These are phyloP conservation scores for Paracanthobrama guichenoti DNA, from an alignment of 2,113 vertebrate species.

Conservation along the genomic window DNA sequence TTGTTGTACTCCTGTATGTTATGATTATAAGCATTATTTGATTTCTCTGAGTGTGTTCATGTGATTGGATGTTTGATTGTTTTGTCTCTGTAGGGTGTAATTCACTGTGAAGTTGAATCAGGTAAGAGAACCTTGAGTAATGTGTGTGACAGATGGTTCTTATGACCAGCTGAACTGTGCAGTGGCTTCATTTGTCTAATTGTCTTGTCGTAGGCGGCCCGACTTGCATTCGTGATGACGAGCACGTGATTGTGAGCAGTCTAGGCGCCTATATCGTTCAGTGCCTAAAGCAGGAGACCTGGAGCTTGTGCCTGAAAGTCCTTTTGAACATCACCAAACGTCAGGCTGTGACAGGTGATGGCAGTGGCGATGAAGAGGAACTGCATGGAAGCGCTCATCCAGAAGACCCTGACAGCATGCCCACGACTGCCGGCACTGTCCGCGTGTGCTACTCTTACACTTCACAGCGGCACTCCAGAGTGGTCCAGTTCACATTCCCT, in stretches of 20 bases:
- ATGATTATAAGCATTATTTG: no score
- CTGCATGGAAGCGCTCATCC: background rate
- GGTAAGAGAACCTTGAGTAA: slow-evolving; percentile 55
- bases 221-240: background rate
- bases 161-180: background rate
- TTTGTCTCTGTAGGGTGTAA: slow-evolving; percentile 64
- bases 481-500: background rate
- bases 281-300: slow-evolving; percentile 65
- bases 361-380: background rate
- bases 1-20: no score
- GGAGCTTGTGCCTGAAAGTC: slow-evolving; percentile 77
- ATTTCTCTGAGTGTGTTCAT: background rate
- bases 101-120: slow-evolving; percentile 59
- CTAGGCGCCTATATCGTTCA: slow-evolving; percentile 67
- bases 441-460: background rate
- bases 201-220: background rate
- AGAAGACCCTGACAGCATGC: background rate
- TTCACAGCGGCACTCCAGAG: background rate
- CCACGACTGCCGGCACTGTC: background rate
- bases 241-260: slow-evolving; percentile 59
- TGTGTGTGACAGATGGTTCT: background rate
- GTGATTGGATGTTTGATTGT: background rate
- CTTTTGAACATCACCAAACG: slow-evolving; percentile 55
- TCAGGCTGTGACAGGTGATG: background rate
- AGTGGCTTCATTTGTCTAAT: background rate